A percentile compares a stretch with the other conserved stretches of the same genome.
Conservation (phyloP, 2,113 vertebrate species). For the Lanius collurio region DNA sequence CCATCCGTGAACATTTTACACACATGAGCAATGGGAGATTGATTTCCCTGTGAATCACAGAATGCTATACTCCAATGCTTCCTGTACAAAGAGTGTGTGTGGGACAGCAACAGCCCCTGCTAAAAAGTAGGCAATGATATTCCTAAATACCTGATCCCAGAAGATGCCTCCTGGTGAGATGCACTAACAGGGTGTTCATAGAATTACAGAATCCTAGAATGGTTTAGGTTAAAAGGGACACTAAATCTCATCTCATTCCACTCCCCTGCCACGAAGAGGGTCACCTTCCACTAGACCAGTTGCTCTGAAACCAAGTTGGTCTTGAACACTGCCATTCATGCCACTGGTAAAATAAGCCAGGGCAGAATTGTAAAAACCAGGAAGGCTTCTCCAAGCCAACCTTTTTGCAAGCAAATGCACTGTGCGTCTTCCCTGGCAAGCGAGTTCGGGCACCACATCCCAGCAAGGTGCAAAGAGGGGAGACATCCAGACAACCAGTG, state of each 20-base stretch:
- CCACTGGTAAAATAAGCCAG: not conserved
- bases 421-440: no score
- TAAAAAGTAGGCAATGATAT: not conserved
- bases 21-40: accelerated
- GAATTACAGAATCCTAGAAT: not conserved
- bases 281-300: not conserved
- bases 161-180: not conserved
- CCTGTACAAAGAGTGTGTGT: accelerated
- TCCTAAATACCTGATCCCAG: not conserved
- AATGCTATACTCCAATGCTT: accelerated
- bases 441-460: accelerated
- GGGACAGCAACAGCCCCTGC: accelerated
- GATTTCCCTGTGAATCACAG: not conserved
- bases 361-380: not conserved
- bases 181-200: accelerated
- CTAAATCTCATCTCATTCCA: not conserved
- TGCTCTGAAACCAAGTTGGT: not conserved
- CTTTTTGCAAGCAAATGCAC: accelerated
- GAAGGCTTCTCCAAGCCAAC: not conserved
- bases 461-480: accelerated
- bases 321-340: not conserved
- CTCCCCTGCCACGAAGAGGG: not conserved
- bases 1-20: accelerated
- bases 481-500: no score
- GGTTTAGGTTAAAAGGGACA: not conserved